Evolutionary conservation across 2,888 invertebrate species (phyloP).

Genomic region (Eumacrocentrus americanus): DNA sequence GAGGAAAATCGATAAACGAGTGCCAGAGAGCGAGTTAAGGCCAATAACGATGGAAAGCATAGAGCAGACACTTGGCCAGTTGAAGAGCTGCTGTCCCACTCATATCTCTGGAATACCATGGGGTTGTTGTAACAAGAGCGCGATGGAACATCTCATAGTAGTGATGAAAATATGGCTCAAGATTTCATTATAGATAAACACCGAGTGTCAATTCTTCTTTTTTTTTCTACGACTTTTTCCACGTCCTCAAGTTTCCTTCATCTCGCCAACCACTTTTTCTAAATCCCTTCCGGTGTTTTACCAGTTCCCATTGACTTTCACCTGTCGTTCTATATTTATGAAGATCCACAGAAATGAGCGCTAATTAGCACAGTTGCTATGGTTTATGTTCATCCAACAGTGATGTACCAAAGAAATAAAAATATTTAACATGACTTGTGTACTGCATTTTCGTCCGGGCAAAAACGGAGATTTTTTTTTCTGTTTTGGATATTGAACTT

Average conservation of each 20-base stretch:
- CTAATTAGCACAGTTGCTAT: not conserved
- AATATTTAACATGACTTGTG: too few relatives aligned
- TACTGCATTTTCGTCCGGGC: too few relatives aligned
- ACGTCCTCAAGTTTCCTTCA: conserved; percentile 2
- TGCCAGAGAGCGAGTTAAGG: not conserved
- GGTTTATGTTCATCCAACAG: not conserved
- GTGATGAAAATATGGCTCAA: conserved; percentile 48
- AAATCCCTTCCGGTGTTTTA: not conserved
- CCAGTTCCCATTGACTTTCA: not conserved
- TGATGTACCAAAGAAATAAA: too few relatives aligned
- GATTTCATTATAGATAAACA: conserved; percentile 51
- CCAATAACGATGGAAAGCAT: conserved; percentile 6
- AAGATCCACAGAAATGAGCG: not conserved
- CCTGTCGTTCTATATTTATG: not conserved
- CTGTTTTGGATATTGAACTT: too few relatives aligned
- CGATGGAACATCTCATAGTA: conserved; percentile 25
- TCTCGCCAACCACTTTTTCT: not conserved
- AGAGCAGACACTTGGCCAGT: conserved; percentile 16
- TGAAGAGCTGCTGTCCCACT: conserved; percentile 16
- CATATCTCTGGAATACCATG: conserved; percentile 5
- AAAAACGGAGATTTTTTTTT: too few relatives aligned
- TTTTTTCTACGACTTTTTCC: conserved; percentile 17
- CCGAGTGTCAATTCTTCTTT: conserved; percentile 33
- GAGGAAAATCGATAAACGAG: conserved; percentile 23
- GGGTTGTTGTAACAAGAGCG: not conserved